A percentile compares a stretch with the other conserved stretches of the same genome.
phyloP scores from a whole-genome alignment of 2,888 invertebrate species.

The Thymelicus lineola region DNA sequence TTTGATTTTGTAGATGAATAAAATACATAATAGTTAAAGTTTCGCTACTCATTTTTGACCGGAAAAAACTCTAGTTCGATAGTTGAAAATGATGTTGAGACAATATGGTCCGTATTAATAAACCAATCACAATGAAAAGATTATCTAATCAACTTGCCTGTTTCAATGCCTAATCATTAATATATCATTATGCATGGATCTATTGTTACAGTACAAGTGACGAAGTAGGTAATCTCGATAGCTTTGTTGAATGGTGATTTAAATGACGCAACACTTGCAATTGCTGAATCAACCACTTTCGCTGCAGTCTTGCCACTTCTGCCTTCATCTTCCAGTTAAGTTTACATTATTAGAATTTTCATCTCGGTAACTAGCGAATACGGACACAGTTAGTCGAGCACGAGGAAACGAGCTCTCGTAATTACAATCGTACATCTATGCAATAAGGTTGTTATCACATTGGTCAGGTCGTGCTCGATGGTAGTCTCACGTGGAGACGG shows the following conservation, averaged over 20 bases:
- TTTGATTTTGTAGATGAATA: too few species aligned
- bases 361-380: slow-evolving; percentile 33
- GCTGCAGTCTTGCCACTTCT: slow-evolving; percentile 37
- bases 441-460: slow-evolving; percentile 51
- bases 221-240: slow-evolving; percentile 32
- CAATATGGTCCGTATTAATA: too few species aligned
- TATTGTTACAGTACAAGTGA: too few species aligned
- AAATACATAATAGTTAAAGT: too few species aligned
- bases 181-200: too few species aligned
- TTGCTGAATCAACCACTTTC: slow-evolving; percentile 37
- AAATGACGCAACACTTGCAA: slow-evolving; percentile 37
- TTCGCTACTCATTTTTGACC: too few species aligned
- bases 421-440: slow-evolving; percentile 43
- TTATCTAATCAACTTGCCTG: too few species aligned
- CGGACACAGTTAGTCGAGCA: slow-evolving; percentile 29
- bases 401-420: slow-evolving; percentile 35
- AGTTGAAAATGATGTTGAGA: too few species aligned
- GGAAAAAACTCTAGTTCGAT: too few species aligned
- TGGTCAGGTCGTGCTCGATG: slow-evolving; percentile 24
- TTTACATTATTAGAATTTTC: slow-evolving; percentile 37
- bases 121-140: too few species aligned
- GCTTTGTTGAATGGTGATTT: slow-evolving; percentile 42
- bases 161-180: too few species aligned
- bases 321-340: slow-evolving; percentile 34
- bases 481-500: slow-evolving; percentile 41